Base-by-base conservation (phyloP, 1,140 invertebrate species). In the Antheraea mylitta region DNA sequence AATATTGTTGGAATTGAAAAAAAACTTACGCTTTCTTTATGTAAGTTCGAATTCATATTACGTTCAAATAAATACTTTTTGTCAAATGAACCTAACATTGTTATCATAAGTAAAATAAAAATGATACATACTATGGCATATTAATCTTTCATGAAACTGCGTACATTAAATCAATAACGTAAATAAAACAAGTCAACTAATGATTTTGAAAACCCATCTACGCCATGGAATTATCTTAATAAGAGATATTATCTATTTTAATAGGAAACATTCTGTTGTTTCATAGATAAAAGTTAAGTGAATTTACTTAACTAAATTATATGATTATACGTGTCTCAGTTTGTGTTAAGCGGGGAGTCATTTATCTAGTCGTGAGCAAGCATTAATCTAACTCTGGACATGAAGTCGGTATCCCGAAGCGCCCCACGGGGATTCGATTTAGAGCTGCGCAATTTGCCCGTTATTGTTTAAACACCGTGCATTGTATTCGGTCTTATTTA, bases 341-440 rank as follows among this genome's bases (percentile, higher is more conserved):
- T 78, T 73, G 42, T 70, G 64, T 75, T 68, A 77, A 73, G 60
- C 61, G 66, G 67, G 10, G n/a, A 66, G 66, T 63, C 69, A 78
- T 82, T 78, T 79, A 78, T 78, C 69, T 74, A 72, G 65, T 70
- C 64, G 68, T 74, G 67, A 70, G 59, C 18, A 69, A 74, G 58
- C 77, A 79, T 83, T 78, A 78, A 79, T 83, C 73, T 81, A 77
- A 75, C 65, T 58, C 58, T 61, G 61, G 74, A 78, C 74, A 75
- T 64, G 30, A 53, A 53, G 45, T 53, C 45, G 45, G 45, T 53
- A 53, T 53, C 45, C 45, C 45, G 11, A 53, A 13, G 45, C 16
- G 13, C 16, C 45, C 16, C 45, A 30, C 60, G 67, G 60, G 66
- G 42, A 64, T 69, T 73, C 68, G 66, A 73, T 73, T 70, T 69